A percentile compares a stretch with the other conserved stretches of the same genome.
These are phyloP conservation scores for Aurelia aurita complex sp. Pacific DNA, from an alignment of 30 jellyfish, hydroid and myxozoan species.

Conservation along the genomic window DNA sequence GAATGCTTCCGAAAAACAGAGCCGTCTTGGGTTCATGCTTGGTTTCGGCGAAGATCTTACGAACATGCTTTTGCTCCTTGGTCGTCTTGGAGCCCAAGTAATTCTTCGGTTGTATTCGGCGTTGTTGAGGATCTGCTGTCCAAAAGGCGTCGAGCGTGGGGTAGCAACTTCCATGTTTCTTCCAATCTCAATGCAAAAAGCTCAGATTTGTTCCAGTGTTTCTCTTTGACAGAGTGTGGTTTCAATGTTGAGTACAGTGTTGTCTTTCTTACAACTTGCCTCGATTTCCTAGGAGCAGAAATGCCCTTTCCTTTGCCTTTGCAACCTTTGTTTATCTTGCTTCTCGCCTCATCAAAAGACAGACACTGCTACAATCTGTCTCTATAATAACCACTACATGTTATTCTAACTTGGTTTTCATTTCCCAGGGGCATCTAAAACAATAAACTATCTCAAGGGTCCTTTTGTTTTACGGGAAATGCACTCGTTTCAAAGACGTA, in stretches of 20 bases:
- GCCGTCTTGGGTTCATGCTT: conserved; percentile 29
- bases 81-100: conserved; percentile 68
- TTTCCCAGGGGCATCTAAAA: conserved; percentile 18
- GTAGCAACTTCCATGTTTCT: background rate
- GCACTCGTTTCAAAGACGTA: conserved; percentile 1
- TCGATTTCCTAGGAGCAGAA: too few species aligned
- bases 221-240: too few species aligned
- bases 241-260: too few species aligned
- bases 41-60: conserved; percentile 3
- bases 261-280: too few species aligned
- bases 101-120: conserved; percentile 7
- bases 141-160: conserved; percentile 3
- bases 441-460: background rate
- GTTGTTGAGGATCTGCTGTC: conserved; percentile 10
- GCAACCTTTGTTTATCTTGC: background rate
- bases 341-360: background rate
- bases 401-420: background rate
- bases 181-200: too few species aligned
- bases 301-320: background rate
- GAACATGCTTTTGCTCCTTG: conserved; percentile 43
- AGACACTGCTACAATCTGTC: too few species aligned
- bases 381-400: background rate
- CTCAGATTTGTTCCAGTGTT: too few species aligned
- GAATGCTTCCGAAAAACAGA: conserved; percentile 53
- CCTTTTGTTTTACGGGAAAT: background rate